These are phyloP conservation scores for Lepidotrigona ventralis DNA, from an alignment of 1,140 invertebrate genomes.

Conservation along the genomic window DNA sequence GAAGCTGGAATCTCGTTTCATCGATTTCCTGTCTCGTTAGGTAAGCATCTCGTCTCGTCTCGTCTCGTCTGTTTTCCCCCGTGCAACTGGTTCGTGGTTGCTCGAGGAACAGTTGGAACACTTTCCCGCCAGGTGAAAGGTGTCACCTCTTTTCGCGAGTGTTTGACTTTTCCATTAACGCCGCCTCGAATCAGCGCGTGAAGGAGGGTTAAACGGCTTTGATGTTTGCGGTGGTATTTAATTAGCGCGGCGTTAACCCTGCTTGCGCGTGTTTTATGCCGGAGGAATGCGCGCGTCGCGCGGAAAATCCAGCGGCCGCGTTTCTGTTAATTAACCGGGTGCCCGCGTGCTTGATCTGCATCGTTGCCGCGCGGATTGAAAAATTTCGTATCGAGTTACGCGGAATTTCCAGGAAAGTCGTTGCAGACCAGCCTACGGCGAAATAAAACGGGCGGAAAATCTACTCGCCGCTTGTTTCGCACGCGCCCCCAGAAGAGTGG, in stretches of 20 bases:
- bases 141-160: conserved; percentile 51
- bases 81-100: conserved; percentile 3
- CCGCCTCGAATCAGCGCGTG: neutral
- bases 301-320: neutral
- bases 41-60: conserved; percentile 3
- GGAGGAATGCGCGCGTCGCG: neutral
- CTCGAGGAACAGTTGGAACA: conserved; percentile 43
- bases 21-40: conserved; percentile 10
- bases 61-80: conserved; percentile 13
- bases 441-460: neutral
- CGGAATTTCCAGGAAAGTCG: neutral
- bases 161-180: conserved; percentile 65
- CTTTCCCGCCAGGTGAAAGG: conserved; percentile 39
- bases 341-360: neutral
- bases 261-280: conserved; percentile 9
- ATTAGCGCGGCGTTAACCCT: conserved; percentile 47
- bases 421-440: neutral
- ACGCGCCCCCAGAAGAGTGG: neutral
- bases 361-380: neutral
- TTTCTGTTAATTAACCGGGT: conserved; percentile 18
- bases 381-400: conserved; percentile 27
- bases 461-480: neutral
- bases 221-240: conserved; percentile 38
- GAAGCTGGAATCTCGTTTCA: neutral
- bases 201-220: conserved; percentile 27